Evolutionary conservation across 2,888 invertebrate species (phyloP).

Genomic region (Caenorhabditis imperialis): DNA sequence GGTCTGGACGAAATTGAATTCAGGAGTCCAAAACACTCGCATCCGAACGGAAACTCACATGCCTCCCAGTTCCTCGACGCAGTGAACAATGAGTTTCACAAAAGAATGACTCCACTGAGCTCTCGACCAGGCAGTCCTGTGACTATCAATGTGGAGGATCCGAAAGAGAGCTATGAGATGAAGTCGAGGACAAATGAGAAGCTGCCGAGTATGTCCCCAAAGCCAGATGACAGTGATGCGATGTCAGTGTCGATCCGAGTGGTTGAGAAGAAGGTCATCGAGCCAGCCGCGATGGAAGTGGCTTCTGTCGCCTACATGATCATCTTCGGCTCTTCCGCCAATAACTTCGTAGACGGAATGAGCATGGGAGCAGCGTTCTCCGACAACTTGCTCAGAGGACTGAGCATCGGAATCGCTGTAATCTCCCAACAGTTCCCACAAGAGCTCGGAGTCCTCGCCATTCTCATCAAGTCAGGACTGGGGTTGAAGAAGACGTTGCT

Average conservation of each 20-base stretch:
- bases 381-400: slow-evolving; percentile 71
- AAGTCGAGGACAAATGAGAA: slow-evolving; percentile 16
- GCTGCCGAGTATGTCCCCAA: background rate
- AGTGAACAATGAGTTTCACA: slow-evolving; percentile 45
- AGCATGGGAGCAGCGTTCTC: slow-evolving; percentile 76
- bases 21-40: slow-evolving; percentile 40
- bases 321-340: slow-evolving; percentile 74
- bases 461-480: slow-evolving; percentile 73
- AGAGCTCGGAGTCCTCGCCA: slow-evolving; percentile 73
- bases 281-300: slow-evolving; percentile 68
- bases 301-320: slow-evolving; percentile 77
- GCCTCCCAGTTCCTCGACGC: slow-evolving; percentile 47
- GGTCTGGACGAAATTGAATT: slow-evolving; percentile 70
- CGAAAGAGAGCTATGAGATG: slow-evolving; percentile 42
- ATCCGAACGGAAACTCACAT: slow-evolving; percentile 38
- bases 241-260: slow-evolving; percentile 66
- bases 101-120: slow-evolving; percentile 47
- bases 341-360: slow-evolving; percentile 77
- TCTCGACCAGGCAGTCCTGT: slow-evolving; percentile 44
- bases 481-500: slow-evolving; percentile 71
- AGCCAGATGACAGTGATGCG: slow-evolving; percentile 35
- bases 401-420: slow-evolving; percentile 74
- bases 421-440: slow-evolving; percentile 77
- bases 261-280: slow-evolving; percentile 71
- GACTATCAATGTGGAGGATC: slow-evolving; percentile 23